Evolutionary conservation across 1,140 invertebrate species (phyloP).

Genomic region (Mamestra configurata): DNA sequence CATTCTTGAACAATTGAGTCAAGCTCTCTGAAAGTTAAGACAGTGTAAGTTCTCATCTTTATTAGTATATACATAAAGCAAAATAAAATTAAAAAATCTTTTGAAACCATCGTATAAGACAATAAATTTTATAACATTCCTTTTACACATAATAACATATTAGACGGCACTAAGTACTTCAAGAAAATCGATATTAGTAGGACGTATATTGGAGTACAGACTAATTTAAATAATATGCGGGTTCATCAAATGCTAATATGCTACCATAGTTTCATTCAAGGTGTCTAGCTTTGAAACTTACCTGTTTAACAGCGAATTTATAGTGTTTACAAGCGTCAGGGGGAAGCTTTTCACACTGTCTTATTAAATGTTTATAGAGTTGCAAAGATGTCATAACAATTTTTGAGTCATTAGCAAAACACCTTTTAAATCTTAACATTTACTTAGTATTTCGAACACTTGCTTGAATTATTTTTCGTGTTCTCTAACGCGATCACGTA

Average conservation of each 20-base stretch:
- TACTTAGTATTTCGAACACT: constrained; percentile 42
- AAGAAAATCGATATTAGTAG: too few species aligned
- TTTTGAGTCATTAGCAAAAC: constrained; percentile 68
- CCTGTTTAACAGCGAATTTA: constrained; percentile 84
- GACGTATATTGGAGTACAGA: too few species aligned
- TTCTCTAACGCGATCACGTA: not conserved
- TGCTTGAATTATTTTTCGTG: not conserved
- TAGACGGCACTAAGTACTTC: too few species aligned
- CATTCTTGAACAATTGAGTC: too few species aligned
- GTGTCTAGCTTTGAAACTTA: constrained; percentile 50
- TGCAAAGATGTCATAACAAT: constrained; percentile 81
- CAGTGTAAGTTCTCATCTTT: too few species aligned
- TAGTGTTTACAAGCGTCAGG: constrained; percentile 86
- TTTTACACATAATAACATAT: too few species aligned
- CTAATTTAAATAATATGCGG: not conserved
- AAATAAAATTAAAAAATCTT: too few species aligned
- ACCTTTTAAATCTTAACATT: constrained; percentile 65
- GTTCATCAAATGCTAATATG: not conserved
- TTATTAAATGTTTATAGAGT: constrained; percentile 82
- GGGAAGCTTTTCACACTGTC: constrained; percentile 83
- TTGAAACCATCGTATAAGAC: too few species aligned
- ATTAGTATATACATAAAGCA: too few species aligned
- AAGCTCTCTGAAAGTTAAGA: too few species aligned
- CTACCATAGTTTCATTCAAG: not conserved
- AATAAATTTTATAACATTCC: too few species aligned